Evolutionary conservation across 1,140 invertebrate species (phyloP).

Genomic region (Formica selysi): DNA sequence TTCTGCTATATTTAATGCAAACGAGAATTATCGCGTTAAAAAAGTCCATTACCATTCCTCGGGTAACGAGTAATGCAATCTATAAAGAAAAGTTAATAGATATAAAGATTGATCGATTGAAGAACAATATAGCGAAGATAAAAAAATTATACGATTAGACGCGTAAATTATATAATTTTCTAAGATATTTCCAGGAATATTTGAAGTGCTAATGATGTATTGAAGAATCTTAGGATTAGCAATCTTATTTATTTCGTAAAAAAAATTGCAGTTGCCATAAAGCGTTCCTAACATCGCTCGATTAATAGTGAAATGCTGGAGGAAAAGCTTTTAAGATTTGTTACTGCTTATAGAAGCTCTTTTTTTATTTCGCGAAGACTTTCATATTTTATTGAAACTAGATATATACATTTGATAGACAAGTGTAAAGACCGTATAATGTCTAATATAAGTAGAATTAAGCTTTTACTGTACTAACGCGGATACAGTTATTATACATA

Average conservation of each 20-base stretch:
- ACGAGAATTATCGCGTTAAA: not conserved
- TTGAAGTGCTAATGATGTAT: not conserved
- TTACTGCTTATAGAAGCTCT: conserved; percentile 33
- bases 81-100: not conserved
- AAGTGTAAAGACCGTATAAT: not conserved
- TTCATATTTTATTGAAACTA: not conserved
- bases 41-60: not conserved
- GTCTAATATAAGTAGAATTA: not conserved
- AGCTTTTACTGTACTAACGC: not conserved
- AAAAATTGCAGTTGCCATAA: conserved; percentile 4
- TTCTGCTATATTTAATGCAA: not conserved
- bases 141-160: not conserved
- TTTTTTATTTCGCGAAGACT: not conserved
- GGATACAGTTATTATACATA: not conserved
- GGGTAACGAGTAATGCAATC: not conserved
- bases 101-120: not conserved
- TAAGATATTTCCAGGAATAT: not conserved
- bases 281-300: not conserved
- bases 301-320: not conserved
- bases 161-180: not conserved
- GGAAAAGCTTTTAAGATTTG: too few relatives aligned
- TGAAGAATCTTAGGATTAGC: not conserved
- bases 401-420: not conserved
- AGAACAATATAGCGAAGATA: not conserved
- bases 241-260: conserved; percentile 34